A percentile compares a stretch with the other conserved stretches of the same genome.
These are phyloP conservation scores for Chrysina gloriosa DNA, from an alignment of 2,888 invertebrate species.

Conservation along the genomic window DNA sequence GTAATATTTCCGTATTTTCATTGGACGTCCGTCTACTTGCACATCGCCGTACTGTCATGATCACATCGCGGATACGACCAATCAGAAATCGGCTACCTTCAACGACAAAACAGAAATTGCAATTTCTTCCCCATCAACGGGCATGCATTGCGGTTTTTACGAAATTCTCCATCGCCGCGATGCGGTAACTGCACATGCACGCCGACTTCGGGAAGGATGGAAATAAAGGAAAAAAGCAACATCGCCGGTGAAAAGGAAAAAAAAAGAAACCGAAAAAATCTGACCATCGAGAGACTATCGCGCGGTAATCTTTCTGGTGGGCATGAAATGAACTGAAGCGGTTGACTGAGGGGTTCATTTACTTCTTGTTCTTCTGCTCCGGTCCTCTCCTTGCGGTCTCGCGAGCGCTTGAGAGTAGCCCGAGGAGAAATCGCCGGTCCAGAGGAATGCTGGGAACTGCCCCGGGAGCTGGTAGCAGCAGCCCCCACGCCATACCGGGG, in stretches of 20 bases:
- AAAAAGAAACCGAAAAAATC: neutral
- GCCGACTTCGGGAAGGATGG: neutral
- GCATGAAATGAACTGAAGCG: constrained; percentile 21
- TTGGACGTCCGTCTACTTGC: constrained; percentile 1
- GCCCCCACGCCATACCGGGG: constrained; percentile 50
- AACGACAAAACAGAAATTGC: neutral
- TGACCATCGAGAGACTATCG: constrained; percentile 24
- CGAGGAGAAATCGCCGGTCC: constrained; percentile 48
- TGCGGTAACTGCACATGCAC: neutral
- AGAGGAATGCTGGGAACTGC: constrained; percentile 55
- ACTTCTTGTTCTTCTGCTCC: no score
- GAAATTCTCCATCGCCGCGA: neutral
- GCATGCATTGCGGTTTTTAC: neutral
- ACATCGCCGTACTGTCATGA: neutral
- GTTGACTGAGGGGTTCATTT: constrained; percentile 40
- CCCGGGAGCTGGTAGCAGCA: constrained; percentile 55
- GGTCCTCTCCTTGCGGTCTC: constrained; percentile 14
- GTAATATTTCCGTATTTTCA: constrained; percentile 1
- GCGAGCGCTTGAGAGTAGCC: constrained; percentile 44
- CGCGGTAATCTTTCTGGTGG: constrained; percentile 9
- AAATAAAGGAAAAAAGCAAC: neutral
- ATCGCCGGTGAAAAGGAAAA: neutral
- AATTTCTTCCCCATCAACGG: constrained; percentile 10
- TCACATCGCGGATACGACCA: constrained; percentile 11
- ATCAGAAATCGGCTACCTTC: constrained; percentile 16